Percentiles rank a stretch among this genome's conserved stretches.
Evolutionary conservation across 1,140 invertebrate species (phyloP).

Genomic region (Caerostris extrusa): DNA sequence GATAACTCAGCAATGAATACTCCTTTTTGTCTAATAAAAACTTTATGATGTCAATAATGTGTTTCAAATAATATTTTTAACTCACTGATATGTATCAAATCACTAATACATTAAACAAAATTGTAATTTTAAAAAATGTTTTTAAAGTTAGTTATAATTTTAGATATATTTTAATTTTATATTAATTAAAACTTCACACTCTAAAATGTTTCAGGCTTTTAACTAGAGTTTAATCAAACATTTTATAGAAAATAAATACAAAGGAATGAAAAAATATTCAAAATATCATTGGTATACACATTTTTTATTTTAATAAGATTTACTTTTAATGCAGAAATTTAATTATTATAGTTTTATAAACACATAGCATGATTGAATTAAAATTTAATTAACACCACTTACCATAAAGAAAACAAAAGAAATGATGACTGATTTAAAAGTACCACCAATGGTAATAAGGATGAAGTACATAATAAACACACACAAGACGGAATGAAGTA

Average conservation of each 20-base stretch:
- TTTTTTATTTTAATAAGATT: not conserved
- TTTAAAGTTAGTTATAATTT: too few species aligned
- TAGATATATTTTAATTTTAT: too few species aligned
- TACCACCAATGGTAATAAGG: conserved; percentile 84
- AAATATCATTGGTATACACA: not conserved
- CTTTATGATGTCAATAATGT: too few species aligned
- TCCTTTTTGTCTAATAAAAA: too few species aligned
- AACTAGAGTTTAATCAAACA: too few species aligned
- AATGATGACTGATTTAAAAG: conserved; percentile 84
- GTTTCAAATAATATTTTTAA: too few species aligned
- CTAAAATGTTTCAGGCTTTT: too few species aligned
- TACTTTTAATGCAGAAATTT: not conserved
- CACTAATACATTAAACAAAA: too few species aligned
- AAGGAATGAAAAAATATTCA: not conserved
- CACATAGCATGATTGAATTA: not conserved
- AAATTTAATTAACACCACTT: not conserved
- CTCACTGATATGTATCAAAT: too few species aligned
- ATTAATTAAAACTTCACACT: too few species aligned
- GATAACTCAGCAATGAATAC: too few species aligned
- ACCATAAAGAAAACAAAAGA: conserved; percentile 90
- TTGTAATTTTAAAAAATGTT: too few species aligned
- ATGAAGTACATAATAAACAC: conserved; percentile 87
- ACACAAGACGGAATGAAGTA: conserved; percentile 88
- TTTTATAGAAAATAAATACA: not conserved
- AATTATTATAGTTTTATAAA: not conserved